Base-by-base conservation (phyloP, 2,888 invertebrate species). In the Apamea crenata region DNA sequence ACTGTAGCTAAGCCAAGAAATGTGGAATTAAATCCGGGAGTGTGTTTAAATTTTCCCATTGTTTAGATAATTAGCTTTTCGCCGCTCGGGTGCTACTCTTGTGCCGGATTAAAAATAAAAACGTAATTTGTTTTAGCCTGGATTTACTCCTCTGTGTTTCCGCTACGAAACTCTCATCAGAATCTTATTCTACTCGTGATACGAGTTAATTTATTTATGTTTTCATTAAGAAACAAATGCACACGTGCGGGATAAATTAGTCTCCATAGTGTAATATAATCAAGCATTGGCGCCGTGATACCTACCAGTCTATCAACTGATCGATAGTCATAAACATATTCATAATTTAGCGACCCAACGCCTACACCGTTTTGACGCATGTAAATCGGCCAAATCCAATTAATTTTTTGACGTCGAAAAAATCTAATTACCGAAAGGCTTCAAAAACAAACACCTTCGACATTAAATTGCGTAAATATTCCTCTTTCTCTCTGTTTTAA, bases 361-460 rank as follows among this genome's bases (percentile, higher is more conserved):
- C 69, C 73, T 66, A 74, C 83, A 66, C 65, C 67, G 40, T 73
- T 75, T 72, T 59, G 63, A 63, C 29, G 65, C 72, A 77, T 77
- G 81, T 70, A 84, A 74, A 83, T 77, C 44, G 40, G 44, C 29
- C 44, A 68, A 81, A 84, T 84, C 81, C 77, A 84, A 84, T 81
- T 77, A 77, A 66, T 68, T 59, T 67, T 56, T 67, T 32, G 72
- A 61, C 65, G 56, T 71, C 29, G n/a, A 59, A 72, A 1, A 74
- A 72, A 74, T 69, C 29, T 63, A 16, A 50, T 59, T 53, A 29
- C 25, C 12, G 16, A 50, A 76, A 21, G 61, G 53, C 61, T 74
- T 80, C 74, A 32, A 16, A 40, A 59, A 18, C 50, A 18, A 73
- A 25, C 32, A 44, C 25, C 12, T 29, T 61, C 72, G 32, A 44